Evolutionary conservation across 2,113 vertebrate genomes (phyloP).

Genomic region (Syngnathus scovelli): DNA sequence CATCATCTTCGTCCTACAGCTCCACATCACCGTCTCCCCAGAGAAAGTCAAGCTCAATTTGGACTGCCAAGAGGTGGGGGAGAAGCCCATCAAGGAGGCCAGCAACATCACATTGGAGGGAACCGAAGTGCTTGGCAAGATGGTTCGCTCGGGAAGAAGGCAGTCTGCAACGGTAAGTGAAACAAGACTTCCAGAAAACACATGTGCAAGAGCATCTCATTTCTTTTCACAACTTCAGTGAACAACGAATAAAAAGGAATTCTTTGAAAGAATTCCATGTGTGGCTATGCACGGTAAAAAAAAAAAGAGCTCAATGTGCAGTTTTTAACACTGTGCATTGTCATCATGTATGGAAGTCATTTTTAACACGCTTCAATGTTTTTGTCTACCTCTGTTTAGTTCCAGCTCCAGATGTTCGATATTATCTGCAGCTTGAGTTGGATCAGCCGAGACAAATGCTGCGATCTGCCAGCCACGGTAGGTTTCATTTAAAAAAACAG

Average conservation of each 20-base stretch:
- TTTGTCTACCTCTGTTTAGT: constrained; percentile 71
- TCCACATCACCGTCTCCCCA: constrained; percentile 86
- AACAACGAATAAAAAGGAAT: background rate
- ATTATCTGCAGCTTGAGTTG: constrained; percentile 96
- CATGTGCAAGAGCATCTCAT: constrained; percentile 21
- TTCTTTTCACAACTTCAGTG: constrained; percentile 18
- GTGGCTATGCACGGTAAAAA: no score
- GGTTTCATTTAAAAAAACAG: background rate
- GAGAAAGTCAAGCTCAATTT: constrained; percentile 88
- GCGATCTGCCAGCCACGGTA: constrained; percentile 92
- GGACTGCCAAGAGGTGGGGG: constrained; percentile 89
- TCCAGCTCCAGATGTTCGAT: constrained; percentile 99
- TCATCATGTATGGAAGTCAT: constrained; percentile 47
- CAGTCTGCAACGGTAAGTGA: constrained; percentile 88
- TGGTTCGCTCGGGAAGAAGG: constrained; percentile 75
- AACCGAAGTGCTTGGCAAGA: constrained; percentile 91
- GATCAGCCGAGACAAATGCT: constrained; percentile 96
- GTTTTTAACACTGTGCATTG: constrained; percentile 37
- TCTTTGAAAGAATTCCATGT: background rate
- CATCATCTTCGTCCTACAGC: constrained; percentile 66
- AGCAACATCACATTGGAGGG: constrained; percentile 89
- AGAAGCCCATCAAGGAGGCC: constrained; percentile 88
- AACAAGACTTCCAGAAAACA: constrained; percentile 21
- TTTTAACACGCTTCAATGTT: constrained; percentile 53
- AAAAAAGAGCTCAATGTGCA: background rate